Base-by-base conservation (phyloP, 2,797 vertebrate species). In the Eospalax fontanierii region DNA sequence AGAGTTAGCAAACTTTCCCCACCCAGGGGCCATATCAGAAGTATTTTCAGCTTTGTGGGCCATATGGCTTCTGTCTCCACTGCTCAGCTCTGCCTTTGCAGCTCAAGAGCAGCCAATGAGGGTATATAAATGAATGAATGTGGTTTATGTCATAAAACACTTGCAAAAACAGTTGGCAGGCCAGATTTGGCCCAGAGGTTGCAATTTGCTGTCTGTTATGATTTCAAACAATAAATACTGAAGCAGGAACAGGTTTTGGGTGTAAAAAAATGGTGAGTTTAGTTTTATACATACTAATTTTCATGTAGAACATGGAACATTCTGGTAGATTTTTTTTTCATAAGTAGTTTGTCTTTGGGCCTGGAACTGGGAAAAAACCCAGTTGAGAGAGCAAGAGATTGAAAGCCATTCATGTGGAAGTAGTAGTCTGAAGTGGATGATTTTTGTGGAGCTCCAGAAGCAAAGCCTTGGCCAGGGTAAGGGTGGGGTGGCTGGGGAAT, bases 231-330 rank as follows among this genome's bases (percentile, higher is more conserved):
- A 59, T 74, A 91, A 89, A 92, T 88, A 57, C 7, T 70, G 21
- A 61, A 86, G 11, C 65, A 86, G 82, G 74, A 76, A 89, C 50
- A 89, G 57, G 73, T 70, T 81, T 76, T 91, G 61, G 46, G 35
- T 89, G 2, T 35, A 40, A 79, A 28, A 82, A 90, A 93, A 95
- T 83, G 54, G 65, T 91, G 76, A 95, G 78, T 76, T 95, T 59
- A 95, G 16, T 57, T 96, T 93, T 94, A 70, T 80, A 76, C n/a
- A 43, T 71, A 65, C 18, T 95, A 88, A 68, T 61, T 90, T 94
- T 94, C 88, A 89, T 87, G 82, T 92, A 54, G 70, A 95, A 46
- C 65, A 0, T 92, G 79, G 92, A 87, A 50, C 70, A 83, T 70
- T 89, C 75, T 94, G 80, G 70, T 89, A 80, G 59, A 61, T 74